A percentile compares a stretch with the other conserved stretches of the same genome.
These are phyloP conservation scores for Trissonchulus sp. DNA, from an alignment of 2,888 invertebrate species.

Conservation along the genomic window DNA sequence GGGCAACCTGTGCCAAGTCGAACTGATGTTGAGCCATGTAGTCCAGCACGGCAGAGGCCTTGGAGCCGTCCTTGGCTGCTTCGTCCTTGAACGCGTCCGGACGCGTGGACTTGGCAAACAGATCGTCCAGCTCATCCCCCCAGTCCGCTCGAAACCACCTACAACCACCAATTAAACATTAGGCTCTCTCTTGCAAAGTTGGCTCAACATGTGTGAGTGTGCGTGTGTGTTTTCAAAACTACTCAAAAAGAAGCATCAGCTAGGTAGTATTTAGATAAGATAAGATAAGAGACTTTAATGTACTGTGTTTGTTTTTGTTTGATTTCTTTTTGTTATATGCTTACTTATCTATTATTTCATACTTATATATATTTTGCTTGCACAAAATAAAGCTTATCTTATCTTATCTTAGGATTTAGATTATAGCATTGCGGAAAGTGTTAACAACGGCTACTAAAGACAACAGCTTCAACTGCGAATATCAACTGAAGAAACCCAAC, in stretches of 20 bases:
- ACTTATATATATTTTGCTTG: too few relatives aligned
- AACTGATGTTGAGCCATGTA: slow-evolving; percentile 48
- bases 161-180: too few relatives aligned
- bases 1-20: slow-evolving; percentile 44
- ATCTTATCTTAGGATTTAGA: too few relatives aligned
- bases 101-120: not conserved
- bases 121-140: not conserved
- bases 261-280: not conserved
- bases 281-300: not conserved
- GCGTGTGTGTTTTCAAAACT: too few relatives aligned
- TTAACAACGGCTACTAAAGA: too few relatives aligned
- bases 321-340: too few relatives aligned
- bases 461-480: too few relatives aligned
- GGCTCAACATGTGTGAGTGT: not conserved
- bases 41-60: not conserved
- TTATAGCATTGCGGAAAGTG: too few relatives aligned
- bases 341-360: too few relatives aligned
- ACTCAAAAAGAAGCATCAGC: not conserved
- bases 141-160: not conserved
- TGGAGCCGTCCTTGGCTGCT: too few relatives aligned
- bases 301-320: slow-evolving; percentile 15
- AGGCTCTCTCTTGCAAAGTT: not conserved
- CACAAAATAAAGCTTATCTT: too few relatives aligned
- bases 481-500: too few relatives aligned
- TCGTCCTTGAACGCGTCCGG: not conserved